A percentile compares a stretch with the other conserved stretches of the same genome.
These are phyloP conservation scores for Rhynchophorus ferrugineus DNA, from an alignment of 1,140 invertebrate genomes.

Conservation along the genomic window DNA sequence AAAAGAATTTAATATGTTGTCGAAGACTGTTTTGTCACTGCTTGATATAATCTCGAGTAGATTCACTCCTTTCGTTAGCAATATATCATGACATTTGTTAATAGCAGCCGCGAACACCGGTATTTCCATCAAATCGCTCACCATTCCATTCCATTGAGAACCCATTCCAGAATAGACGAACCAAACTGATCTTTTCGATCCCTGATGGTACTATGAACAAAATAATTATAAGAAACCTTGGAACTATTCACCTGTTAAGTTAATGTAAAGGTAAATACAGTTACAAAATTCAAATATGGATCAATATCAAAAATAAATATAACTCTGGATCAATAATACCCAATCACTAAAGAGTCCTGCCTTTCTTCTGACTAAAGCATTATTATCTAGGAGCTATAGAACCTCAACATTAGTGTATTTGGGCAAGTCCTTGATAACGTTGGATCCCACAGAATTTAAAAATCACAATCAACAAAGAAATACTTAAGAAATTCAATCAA, in stretches of 20 bases:
- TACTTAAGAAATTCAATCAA: too few species aligned
- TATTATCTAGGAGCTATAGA: too few species aligned
- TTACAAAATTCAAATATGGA: too few species aligned
- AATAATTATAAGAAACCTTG: not conserved
- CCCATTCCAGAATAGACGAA: slow-evolving; percentile 67
- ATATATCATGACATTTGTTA: slow-evolving; percentile 57
- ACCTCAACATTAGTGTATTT: too few species aligned
- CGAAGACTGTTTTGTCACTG: slow-evolving; percentile 62
- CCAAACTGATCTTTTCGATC: slow-evolving; percentile 44
- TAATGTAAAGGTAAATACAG: too few species aligned
- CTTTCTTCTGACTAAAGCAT: too few species aligned
- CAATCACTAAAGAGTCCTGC: too few species aligned
- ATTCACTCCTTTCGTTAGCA: slow-evolving; percentile 69
- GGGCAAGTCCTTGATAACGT: too few species aligned
- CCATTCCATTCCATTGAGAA: slow-evolving; percentile 63
- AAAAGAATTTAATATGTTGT: slow-evolving; percentile 82
- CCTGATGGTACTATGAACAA: slow-evolving; percentile 43
- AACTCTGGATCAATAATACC: too few species aligned
- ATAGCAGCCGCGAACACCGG: slow-evolving; percentile 61
- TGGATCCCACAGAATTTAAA: too few species aligned
- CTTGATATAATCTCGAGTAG: slow-evolving; percentile 72
- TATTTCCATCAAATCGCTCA: slow-evolving; percentile 51
- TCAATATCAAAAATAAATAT: too few species aligned
- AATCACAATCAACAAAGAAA: too few species aligned
- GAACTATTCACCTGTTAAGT: slow-evolving; percentile 42